phyloP scores from a whole-genome alignment of 2,113 vertebrate species.

The Cheirogaleus medius region DNA sequence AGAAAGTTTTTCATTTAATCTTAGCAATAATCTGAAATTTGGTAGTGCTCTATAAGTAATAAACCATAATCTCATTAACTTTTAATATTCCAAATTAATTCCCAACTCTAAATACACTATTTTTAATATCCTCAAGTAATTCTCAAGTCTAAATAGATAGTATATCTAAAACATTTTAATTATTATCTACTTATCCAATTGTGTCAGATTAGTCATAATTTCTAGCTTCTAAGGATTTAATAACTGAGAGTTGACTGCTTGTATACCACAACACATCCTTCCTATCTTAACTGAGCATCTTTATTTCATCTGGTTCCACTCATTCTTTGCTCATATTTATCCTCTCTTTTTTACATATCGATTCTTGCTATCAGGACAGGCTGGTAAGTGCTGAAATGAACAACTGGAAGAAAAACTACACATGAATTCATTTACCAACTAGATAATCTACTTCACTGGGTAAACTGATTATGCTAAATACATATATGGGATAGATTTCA shows the following conservation, averaged over 20 bases:
- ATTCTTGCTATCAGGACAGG: neutral
- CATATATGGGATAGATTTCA: neutral
- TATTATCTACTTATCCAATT: neutral
- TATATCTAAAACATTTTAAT: constrained; percentile 32
- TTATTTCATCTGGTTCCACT: neutral
- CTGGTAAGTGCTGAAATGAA: neutral
- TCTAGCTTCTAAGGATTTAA: neutral
- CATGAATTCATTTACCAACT: neutral
- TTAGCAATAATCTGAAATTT: constrained; percentile 11
- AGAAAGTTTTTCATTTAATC: neutral
- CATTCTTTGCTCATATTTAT: neutral
- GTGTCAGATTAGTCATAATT: neutral
- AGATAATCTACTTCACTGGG: neutral
- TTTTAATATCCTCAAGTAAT: neutral
- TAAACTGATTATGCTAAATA: neutral
- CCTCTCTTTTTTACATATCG: neutral
- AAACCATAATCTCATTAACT: neutral
- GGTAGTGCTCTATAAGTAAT: neutral
- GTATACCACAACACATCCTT: neutral
- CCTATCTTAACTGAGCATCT: neutral
- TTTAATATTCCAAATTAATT: neutral
- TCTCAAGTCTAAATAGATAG: neutral
- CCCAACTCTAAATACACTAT: neutral
- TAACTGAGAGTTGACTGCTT: neutral
- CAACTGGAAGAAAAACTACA: neutral